Base-by-base conservation (phyloP, 2,888 invertebrate species). In the Ganaspis brasiliensis region DNA sequence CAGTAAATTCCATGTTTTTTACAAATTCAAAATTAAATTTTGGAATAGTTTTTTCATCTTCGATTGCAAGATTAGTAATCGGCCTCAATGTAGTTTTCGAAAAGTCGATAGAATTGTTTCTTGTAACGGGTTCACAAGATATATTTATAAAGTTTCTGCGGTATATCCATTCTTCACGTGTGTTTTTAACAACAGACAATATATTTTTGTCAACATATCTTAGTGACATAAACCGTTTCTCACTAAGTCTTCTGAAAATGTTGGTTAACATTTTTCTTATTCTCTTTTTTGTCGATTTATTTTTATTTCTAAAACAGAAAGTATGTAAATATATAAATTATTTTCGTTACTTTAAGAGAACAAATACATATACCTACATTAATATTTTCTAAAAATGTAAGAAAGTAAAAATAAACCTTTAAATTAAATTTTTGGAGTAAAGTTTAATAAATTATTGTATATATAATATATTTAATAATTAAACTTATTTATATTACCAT, bases 231-330 rank as follows among this genome's bases (percentile, higher is more conserved):
- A n/a, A 24, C n/a, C 45, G 67, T n/a, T 14, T 67, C 9, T 67
- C 45, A 26, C n/a, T n/a, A 67, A 67, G n/a, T 14, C 45, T 67
- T 67, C 45, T 67, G n/a, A n/a, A 45, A 40, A 67, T 45, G n/a
- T 49, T 67, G 21, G n/a, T 9, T 24, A 49, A 67, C 67, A 67
- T 67, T n/a, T n/a, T 45, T 45, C n/a, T 49, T 45, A 14, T 12
- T 19, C n/a, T 52, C 19, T 19, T 19, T 52, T 52, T 52, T 52
- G 31, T 31, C 8, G 16, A 16, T 52, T n/a, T 52, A 16, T 52
- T 16, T 52, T 52, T 19, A 9, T 1, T 19, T 52, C 52, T 52
- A 16, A 52, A 52, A 52, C 19, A 19, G 31, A 31, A 31, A 31
- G 2, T n/a, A n/a, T 31, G 31, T 31, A 31, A 31, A 31, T 19